Base-by-base conservation (phyloP, 37 sponge, comb jelly and placozoan genomes). In the Axinella damicornis region DNA sequence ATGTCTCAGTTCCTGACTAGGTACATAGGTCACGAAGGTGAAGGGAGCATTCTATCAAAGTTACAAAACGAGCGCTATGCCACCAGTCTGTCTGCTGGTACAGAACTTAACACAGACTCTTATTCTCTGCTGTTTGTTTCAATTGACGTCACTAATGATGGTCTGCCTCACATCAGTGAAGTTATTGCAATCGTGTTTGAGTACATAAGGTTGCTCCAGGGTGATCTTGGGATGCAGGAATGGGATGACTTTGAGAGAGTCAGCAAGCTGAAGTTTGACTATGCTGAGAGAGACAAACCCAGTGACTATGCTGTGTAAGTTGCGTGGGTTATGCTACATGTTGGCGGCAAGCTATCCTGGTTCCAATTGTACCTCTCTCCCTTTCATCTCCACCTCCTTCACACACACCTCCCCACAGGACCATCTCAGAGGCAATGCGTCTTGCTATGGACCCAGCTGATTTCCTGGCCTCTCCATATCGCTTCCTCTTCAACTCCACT, bases 391-490 rank as follows among this genome's bases (percentile, higher is more conserved):
- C 31, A 17, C 31, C 66, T 25, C 30, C 27, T 5, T 66, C 46
- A 33, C 5, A 30, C 66, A 22, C 66, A 16, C 32, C 25, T 2
- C 5, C 25, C 30, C 73, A 33, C 72, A 92, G 88, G 27, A 53
- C 18, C 24, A 69, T 87, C 33, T 69, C 92, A 19, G 21, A 19
- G 20, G 57, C 17, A 12, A 94, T 94, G 95, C 65, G 90, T 20
- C 57, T 71, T 54, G 71, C 74, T 1, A 24, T 37, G 18, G 74
- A 78, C n/a, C 88, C 95, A 27, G 78, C 40, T 4, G 95, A 91
- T 61, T 91, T 91, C 70, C 92, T 91, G n/a, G 31, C 35, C n/a
- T 76, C 81, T 20, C 95, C 95, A 18, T 37, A 53, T 31, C 65
- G 92, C 22, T 69, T 21, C 35, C 22, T 88, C 46, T 77, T 41